These are phyloP conservation scores for Whitmania pigra DNA, from an alignment of 1,140 invertebrate genomes.

Conservation along the genomic window DNA sequence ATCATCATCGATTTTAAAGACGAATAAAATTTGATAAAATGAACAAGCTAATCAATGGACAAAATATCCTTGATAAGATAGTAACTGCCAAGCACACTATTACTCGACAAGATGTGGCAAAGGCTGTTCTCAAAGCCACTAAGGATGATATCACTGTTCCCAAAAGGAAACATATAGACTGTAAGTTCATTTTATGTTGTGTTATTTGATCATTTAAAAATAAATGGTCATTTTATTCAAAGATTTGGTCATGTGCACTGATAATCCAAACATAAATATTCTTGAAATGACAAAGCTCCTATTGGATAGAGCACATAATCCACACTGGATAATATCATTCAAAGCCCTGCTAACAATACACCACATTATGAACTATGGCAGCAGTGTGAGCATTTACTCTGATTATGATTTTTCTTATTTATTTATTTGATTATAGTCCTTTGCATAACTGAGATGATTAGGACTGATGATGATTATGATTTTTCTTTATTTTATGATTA, in stretches of 20 bases:
- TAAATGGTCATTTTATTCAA: not conserved
- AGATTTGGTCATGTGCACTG: slow-evolving; percentile 9
- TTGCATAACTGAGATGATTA: too few relatives aligned
- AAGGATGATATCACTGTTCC: not conserved
- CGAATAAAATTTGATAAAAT: not conserved
- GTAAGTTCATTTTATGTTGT: not conserved
- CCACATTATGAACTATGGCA: slow-evolving; percentile 6
- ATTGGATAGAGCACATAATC: slow-evolving; percentile 1
- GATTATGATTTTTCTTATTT: not conserved
- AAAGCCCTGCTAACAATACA: slow-evolving; percentile 4
- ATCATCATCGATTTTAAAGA: not conserved
- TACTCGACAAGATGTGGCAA: not conserved
- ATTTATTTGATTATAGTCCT: too few relatives aligned
- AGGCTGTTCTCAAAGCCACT: not conserved
- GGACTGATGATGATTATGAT: not conserved
- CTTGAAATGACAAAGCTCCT: not conserved
- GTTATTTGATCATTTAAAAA: not conserved
- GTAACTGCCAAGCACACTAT: slow-evolving; percentile 6
- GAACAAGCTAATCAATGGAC: slow-evolving; percentile 2
- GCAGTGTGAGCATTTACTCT: not conserved
- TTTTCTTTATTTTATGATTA: not conserved
- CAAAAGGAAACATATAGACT: slow-evolving; percentile 4
- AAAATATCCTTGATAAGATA: not conserved
- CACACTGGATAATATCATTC: not conserved
- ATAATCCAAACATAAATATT: slow-evolving; percentile 1